Conservation (phyloP, 2,797 vertebrate genomes). For the Tamandua tetradactyla region DNA sequence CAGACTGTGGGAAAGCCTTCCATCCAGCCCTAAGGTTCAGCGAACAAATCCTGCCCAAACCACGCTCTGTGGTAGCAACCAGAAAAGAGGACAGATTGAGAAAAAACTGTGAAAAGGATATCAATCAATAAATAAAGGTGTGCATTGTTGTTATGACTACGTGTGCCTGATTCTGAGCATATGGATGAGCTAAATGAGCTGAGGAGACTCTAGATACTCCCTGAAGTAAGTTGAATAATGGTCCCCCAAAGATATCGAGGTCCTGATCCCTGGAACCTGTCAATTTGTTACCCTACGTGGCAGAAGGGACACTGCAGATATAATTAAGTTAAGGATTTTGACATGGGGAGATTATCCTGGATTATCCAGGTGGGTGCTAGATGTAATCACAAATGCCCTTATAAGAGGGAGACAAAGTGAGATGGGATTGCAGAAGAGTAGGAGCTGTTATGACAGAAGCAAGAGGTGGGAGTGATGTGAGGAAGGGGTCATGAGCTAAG, state of each 20-base stretch:
- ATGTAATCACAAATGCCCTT: not conserved
- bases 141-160: not conserved
- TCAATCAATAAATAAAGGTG: not conserved
- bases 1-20: not conserved
- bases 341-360: not conserved
- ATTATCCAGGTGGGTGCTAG: not conserved
- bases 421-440: not conserved
- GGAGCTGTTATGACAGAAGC: rapidly evolving
- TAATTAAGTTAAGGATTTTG: not conserved
- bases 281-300: not conserved
- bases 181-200: not conserved
- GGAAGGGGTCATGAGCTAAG: too few species aligned
- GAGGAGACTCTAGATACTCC: not conserved
- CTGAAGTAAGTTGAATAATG: not conserved
- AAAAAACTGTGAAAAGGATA: not conserved
- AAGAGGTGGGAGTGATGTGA: not conserved
- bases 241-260: not conserved
- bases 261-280: not conserved
- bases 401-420: not conserved
- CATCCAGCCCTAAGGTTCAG: not conserved
- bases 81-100: not conserved
- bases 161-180: not conserved
- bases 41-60: not conserved
- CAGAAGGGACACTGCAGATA: not conserved
- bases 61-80: not conserved